Conservation (phyloP, 1,140 invertebrate species). For the Agrilus planipennis region DNA sequence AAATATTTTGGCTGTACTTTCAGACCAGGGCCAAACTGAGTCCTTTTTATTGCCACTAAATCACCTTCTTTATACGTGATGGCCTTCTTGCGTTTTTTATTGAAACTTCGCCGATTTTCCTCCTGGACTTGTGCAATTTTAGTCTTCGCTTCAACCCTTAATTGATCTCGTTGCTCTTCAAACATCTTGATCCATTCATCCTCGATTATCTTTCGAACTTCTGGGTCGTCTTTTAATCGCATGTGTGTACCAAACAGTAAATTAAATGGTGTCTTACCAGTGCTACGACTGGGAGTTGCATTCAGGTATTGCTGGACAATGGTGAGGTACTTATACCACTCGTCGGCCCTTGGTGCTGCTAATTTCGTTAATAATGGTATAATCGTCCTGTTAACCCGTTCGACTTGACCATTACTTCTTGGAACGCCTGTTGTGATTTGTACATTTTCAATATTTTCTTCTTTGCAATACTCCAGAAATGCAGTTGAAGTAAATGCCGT, state of each 20-base stretch:
- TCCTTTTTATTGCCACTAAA: too few species aligned
- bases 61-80: too few species aligned
- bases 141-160: too few species aligned
- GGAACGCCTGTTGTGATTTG: slow-evolving; percentile 23
- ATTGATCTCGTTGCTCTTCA: too few species aligned
- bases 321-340: slow-evolving; percentile 25
- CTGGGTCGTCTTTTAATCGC: too few species aligned
- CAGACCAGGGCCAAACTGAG: too few species aligned
- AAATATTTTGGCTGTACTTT: too few species aligned
- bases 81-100: too few species aligned
- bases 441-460: slow-evolving; percentile 25
- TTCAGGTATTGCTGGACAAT: slow-evolving; percentile 26
- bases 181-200: too few species aligned
- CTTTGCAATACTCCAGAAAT: slow-evolving; percentile 21
- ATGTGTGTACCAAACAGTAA: slow-evolving; percentile 20
- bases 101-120: too few species aligned
- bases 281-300: slow-evolving; percentile 13
- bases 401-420: slow-evolving; percentile 25
- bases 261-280: slow-evolving; percentile 11
- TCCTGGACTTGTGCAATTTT: too few species aligned
- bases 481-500: slow-evolving; percentile 19
- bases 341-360: slow-evolving; percentile 15
- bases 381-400: slow-evolving; percentile 19
- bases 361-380: slow-evolving; percentile 20
- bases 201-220: too few species aligned